These are phyloP conservation scores for Anisognathus igniventris DNA, from an alignment of 2,797 vertebrate species.

Conservation along the genomic window DNA sequence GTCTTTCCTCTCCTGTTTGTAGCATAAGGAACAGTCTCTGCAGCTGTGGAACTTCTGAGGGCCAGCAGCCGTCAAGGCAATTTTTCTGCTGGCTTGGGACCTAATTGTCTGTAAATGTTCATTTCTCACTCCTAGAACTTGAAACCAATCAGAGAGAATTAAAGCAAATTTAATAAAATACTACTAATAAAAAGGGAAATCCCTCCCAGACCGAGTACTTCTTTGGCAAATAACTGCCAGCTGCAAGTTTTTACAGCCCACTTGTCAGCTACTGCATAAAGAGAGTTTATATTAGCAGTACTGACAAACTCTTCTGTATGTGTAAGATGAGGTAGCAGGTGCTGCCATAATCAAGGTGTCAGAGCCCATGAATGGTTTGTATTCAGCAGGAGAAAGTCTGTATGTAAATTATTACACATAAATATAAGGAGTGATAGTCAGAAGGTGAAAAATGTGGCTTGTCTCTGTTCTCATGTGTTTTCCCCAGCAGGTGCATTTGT, in stretches of 20 bases:
- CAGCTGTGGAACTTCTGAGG: constrained; percentile 37
- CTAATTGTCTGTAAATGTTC: constrained; percentile 63
- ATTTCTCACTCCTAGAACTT: constrained; percentile 23
- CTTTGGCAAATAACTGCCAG: constrained; percentile 51
- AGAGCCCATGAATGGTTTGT: background rate
- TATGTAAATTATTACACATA: constrained; percentile 2
- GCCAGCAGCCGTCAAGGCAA: constrained; percentile 44
- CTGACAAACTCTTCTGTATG: constrained; percentile 28
- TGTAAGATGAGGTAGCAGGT: constrained; percentile 48
- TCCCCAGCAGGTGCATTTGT: background rate
- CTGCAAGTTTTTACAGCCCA: constrained; percentile 46
- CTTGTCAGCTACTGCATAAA: constrained; percentile 46
- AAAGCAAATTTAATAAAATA: constrained; percentile 60
- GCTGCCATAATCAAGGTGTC: constrained; percentile 50
- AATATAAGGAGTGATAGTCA: background rate
- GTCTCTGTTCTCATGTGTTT: constrained; percentile 11
- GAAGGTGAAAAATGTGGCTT: constrained; percentile 33
- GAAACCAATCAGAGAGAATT: constrained; percentile 56
- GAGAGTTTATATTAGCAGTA: constrained; percentile 14
- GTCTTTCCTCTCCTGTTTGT: background rate
- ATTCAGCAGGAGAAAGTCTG: constrained; percentile 16
- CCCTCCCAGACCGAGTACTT: constrained; percentile 17
- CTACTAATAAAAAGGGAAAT: constrained; percentile 48
- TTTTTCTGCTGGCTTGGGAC: constrained; percentile 56
- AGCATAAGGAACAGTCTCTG: background rate